Conservation (phyloP, 1,140 invertebrate genomes). For the Asbolus verrucosus region DNA sequence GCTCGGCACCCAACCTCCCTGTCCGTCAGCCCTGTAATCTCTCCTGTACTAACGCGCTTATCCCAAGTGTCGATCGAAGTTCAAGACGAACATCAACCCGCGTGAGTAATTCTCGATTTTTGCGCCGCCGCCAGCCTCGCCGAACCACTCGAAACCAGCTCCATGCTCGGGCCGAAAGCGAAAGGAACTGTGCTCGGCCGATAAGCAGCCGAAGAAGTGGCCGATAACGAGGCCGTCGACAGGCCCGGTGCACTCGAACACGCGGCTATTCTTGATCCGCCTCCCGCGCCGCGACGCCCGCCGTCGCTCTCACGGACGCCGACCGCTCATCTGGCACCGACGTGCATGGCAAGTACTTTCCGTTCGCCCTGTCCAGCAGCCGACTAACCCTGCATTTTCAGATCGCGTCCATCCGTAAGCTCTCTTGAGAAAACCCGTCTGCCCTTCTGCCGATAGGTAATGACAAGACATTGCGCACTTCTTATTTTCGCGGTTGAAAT, state of each 20-base stretch:
- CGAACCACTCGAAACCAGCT: slow-evolving; percentile 17
- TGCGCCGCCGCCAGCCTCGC: neutral
- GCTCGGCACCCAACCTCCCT: slow-evolving; percentile 48
- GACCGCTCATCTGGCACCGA: slow-evolving; percentile 22
- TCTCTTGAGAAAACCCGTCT: slow-evolving; percentile 4
- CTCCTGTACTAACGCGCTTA: slow-evolving; percentile 42
- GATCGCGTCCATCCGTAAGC: neutral
- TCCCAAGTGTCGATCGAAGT: slow-evolving; percentile 32
- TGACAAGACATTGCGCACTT: too few species aligned
- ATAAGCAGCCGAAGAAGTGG: neutral
- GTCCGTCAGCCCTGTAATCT: slow-evolving; percentile 50
- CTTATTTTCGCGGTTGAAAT: too few species aligned
- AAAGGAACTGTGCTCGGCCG: neutral
- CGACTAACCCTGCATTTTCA: slow-evolving; percentile 5
- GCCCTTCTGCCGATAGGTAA: slow-evolving; percentile 21
- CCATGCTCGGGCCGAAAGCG: slow-evolving; percentile 21
- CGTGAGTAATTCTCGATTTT: slow-evolving; percentile 9
- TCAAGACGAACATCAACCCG: slow-evolving; percentile 2
- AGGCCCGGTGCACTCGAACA: slow-evolving; percentile 23
- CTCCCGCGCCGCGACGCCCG: slow-evolving; percentile 19
- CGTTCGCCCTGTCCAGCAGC: neutral
- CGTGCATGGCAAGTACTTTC: slow-evolving; percentile 47
- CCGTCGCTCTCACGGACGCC: too few species aligned
- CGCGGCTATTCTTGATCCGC: slow-evolving; percentile 42
- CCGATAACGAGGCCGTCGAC: neutral